Percentiles rank a stretch among this genome's conserved stretches.
phyloP scores from a whole-genome alignment of 2,888 invertebrate genomes.

The Gastracanthus pulcherrimus region DNA sequence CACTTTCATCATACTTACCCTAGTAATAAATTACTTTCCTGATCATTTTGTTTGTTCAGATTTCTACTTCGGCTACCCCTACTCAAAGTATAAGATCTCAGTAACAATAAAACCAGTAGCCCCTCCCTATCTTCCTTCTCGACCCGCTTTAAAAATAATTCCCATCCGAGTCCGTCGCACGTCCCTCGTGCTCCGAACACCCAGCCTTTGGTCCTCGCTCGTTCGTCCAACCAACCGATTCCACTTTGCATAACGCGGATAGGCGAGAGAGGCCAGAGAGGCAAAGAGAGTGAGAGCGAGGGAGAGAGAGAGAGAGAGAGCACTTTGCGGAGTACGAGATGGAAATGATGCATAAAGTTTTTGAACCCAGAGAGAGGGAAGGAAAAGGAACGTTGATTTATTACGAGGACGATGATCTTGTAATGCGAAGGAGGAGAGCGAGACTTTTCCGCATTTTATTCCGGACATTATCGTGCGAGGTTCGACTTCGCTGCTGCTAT shows the following conservation, averaged over 20 bases:
- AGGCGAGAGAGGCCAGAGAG: slow-evolving; percentile 21
- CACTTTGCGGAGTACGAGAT: slow-evolving; percentile 10
- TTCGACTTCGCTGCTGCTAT: too few species aligned
- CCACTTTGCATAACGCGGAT: slow-evolving; percentile 55
- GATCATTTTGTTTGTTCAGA: too few species aligned
- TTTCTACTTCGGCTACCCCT: too few species aligned
- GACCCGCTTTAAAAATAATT: slow-evolving; percentile 24
- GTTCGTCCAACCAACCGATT: slow-evolving; percentile 36
- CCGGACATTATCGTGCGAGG: too few species aligned
- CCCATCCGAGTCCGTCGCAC: too few species aligned
- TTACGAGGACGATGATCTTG: slow-evolving; percentile 39
- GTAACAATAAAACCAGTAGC: not conserved
- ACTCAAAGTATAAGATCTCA: not conserved
- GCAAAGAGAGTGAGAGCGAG: slow-evolving; percentile 6
- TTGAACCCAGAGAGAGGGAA: not conserved
- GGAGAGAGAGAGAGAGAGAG: slow-evolving; percentile 34
- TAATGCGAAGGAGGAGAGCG: not conserved
- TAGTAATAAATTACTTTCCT: too few species aligned
- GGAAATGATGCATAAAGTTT: slow-evolving; percentile 50
- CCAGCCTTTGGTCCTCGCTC: not conserved
- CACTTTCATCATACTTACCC: too few species aligned
- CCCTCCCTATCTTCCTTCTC: too few species aligned
- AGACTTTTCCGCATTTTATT: not conserved
- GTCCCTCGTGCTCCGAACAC: not conserved
- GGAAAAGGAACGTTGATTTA: slow-evolving; percentile 51